These are phyloP conservation scores for Loxodonta africana DNA, from an alignment of 2,113 vertebrate genomes.

Conservation along the genomic window DNA sequence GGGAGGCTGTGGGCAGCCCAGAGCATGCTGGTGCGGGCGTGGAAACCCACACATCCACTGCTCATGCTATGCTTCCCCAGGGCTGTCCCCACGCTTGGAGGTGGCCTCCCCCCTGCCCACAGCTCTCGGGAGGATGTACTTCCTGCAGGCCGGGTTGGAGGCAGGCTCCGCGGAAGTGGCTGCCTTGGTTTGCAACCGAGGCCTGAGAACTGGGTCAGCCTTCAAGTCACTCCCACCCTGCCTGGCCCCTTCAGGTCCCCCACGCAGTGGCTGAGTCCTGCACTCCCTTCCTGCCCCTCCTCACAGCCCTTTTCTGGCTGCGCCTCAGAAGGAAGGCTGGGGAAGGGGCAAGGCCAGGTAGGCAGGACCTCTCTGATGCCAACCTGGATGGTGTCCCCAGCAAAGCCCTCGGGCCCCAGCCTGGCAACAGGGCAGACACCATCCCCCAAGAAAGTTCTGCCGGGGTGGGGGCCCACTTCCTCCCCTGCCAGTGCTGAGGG, in stretches of 20 bases:
- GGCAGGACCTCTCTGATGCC: neutral
- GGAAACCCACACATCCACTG: neutral
- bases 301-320: neutral
- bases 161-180: slow-evolving; percentile 2
- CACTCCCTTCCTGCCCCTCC: neutral
- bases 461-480: neutral
- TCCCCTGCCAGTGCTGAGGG: neutral
- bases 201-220: slow-evolving; percentile 50
- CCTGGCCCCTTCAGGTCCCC: neutral
- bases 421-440: neutral
- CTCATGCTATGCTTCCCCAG: neutral
- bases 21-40: neutral
- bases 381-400: too few relatives aligned
- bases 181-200: neutral
- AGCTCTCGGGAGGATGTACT: neutral
- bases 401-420: neutral
- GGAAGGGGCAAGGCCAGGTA: neutral
- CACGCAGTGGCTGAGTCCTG: neutral
- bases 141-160: neutral
- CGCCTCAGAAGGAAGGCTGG: neutral
- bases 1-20: neutral
- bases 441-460: neutral
- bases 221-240: neutral
- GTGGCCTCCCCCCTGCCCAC: accelerated
- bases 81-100: neutral